Evolutionary conservation across 2,113 vertebrate species (phyloP).

Genomic region (Otis tarda): DNA sequence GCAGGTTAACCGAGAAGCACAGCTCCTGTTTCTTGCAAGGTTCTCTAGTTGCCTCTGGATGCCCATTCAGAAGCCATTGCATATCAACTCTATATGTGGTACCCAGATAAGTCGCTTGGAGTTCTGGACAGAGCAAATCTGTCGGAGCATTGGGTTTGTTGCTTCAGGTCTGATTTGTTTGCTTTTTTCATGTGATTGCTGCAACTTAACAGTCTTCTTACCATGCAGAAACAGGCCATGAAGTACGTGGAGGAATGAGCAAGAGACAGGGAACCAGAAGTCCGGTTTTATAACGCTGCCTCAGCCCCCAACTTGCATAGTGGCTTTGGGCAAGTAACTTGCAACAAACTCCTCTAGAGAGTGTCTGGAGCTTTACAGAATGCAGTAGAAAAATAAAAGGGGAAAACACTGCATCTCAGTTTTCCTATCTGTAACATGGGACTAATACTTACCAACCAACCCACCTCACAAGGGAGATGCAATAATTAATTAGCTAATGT

Average conservation of each 20-base stretch:
- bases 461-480: slow-evolving; percentile 59
- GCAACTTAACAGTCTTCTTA: neutral
- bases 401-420: slow-evolving; percentile 52
- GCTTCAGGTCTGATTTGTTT: neutral
- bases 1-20: neutral
- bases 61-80: neutral
- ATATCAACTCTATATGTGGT: neutral
- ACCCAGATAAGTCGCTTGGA: neutral
- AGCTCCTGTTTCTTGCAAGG: neutral
- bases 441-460: slow-evolving; percentile 65
- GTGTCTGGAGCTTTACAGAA: neutral
- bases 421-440: slow-evolving; percentile 60
- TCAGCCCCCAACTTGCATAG: neutral
- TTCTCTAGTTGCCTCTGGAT: neutral
- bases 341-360: neutral
- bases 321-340: neutral
- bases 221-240: neutral
- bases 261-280: neutral
- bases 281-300: neutral
- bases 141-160: neutral
- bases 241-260: neutral
- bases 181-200: neutral
- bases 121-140: neutral
- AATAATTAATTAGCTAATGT: slow-evolving; percentile 72
- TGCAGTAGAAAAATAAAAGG: slow-evolving; percentile 34